Percentiles rank a stretch among this genome's conserved stretches.
Evolutionary conservation across 2,797 vertebrate species (phyloP).

Genomic region (Chrysolophus pictus): DNA sequence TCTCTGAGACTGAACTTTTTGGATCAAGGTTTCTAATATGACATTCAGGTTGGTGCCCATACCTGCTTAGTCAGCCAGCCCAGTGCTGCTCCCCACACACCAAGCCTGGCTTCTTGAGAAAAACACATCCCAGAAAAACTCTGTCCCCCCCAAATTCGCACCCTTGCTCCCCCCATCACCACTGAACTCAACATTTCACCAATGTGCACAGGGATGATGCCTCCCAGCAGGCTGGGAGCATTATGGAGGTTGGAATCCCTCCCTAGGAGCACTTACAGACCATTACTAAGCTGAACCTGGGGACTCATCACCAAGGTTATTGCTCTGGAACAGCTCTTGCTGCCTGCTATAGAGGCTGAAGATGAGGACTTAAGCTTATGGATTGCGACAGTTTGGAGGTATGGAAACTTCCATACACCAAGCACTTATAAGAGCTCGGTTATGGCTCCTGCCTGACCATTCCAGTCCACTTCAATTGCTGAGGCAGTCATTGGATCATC

Average conservation of each 20-base stretch:
- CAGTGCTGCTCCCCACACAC: fast-evolving
- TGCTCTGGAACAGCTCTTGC: neutral
- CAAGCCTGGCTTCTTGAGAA: fast-evolving
- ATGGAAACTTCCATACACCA: neutral
- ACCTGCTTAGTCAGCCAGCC: neutral
- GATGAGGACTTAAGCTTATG: neutral
- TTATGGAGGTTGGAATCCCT: neutral
- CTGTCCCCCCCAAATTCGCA: fast-evolving
- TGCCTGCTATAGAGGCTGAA: neutral
- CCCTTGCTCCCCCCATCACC: neutral
- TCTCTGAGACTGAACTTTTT: neutral
- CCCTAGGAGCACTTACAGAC: neutral
- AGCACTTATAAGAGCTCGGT: neutral
- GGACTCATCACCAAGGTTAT: conserved; percentile 16
- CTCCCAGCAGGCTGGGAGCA: neutral
- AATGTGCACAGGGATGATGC: neutral
- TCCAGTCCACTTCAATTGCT: neutral
- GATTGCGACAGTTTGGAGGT: neutral
- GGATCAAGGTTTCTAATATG: neutral
- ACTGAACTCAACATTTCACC: neutral
- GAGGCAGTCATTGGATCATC: neutral
- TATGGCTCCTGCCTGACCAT: neutral
- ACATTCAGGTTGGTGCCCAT: neutral
- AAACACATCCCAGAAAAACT: fast-evolving
- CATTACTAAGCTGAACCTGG: neutral